phyloP scores from a whole-genome alignment of 2,888 invertebrate genomes.

The Ptychoptera albimana region DNA sequence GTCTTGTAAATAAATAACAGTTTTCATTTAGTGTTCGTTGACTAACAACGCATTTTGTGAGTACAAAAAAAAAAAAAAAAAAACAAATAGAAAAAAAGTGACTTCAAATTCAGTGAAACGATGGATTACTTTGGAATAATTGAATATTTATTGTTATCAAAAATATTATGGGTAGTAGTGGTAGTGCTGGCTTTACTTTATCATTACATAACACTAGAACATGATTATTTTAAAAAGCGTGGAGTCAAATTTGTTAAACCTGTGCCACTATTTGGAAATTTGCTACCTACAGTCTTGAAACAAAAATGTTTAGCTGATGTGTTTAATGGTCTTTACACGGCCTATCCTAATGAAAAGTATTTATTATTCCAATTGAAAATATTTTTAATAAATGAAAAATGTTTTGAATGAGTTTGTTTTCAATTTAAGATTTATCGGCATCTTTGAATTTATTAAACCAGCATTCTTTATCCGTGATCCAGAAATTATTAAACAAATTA shows the following conservation, averaged over 20 bases:
- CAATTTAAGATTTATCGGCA: slow-evolving; percentile 31
- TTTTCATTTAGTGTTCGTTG: no score
- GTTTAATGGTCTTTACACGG: neutral
- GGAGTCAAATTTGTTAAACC: slow-evolving; percentile 3
- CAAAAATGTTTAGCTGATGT: neutral
- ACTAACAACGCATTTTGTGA: no score
- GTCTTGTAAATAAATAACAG: no score
- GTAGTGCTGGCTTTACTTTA: neutral
- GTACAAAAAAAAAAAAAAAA: no score
- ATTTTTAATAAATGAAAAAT: no score
- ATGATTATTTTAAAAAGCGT: slow-evolving; percentile 1
- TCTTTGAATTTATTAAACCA: slow-evolving; percentile 30
- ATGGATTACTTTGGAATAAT: no score
- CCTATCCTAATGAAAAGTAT: slow-evolving; percentile 2
- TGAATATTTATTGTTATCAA: no score
- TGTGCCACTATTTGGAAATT: slow-evolving; percentile 1
- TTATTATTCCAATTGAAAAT: no score
- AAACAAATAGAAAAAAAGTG: no score
- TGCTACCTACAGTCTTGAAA: neutral
- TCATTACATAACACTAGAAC: neutral
- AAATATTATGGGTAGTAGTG: no score
- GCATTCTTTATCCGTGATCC: slow-evolving; percentile 34
- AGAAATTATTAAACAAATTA: slow-evolving; percentile 35
- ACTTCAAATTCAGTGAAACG: no score
- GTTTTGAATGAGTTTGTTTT: no score